Evolutionary conservation across 2,113 vertebrate genomes (phyloP).

Genomic region (Eublepharis macularius): DNA sequence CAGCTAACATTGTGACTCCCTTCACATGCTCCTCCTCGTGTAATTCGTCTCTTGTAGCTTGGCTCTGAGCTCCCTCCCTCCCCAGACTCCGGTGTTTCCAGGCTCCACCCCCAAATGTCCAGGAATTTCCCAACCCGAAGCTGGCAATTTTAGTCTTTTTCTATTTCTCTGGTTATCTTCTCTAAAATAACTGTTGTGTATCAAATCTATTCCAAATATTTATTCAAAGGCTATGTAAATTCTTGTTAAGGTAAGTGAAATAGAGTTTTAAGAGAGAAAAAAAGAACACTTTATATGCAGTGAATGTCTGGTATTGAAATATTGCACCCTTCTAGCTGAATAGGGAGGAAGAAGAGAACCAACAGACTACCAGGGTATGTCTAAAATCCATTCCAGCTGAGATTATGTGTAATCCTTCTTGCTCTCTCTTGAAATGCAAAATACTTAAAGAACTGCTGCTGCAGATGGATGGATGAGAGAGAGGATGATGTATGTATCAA

Average conservation of each 20-base stretch:
- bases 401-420: constrained; percentile 50
- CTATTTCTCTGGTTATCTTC: background rate
- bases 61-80: too few relatives aligned
- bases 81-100: too few relatives aligned
- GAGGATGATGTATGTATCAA: constrained; percentile 14
- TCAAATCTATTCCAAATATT: background rate
- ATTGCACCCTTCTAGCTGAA: background rate
- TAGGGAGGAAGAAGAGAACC: constrained; percentile 20
- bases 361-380: constrained; percentile 39
- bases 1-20: too few relatives aligned
- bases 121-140: too few relatives aligned
- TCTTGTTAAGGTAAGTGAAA: constrained; percentile 6
- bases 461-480: constrained; percentile 51
- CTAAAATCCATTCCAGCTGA: constrained; percentile 54
- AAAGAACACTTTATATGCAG: background rate
- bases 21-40: too few relatives aligned
- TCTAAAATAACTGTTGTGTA: background rate
- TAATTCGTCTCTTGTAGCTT: too few relatives aligned
- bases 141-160: background rate
- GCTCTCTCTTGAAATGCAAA: constrained; percentile 53
- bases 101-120: too few relatives aligned
- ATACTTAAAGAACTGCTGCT: constrained; percentile 35
- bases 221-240: constrained; percentile 35
- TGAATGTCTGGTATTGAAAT: background rate
- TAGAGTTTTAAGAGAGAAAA: background rate